Conservation (phyloP, 2,113 vertebrate species). For the Kryptolebias marmoratus region DNA sequence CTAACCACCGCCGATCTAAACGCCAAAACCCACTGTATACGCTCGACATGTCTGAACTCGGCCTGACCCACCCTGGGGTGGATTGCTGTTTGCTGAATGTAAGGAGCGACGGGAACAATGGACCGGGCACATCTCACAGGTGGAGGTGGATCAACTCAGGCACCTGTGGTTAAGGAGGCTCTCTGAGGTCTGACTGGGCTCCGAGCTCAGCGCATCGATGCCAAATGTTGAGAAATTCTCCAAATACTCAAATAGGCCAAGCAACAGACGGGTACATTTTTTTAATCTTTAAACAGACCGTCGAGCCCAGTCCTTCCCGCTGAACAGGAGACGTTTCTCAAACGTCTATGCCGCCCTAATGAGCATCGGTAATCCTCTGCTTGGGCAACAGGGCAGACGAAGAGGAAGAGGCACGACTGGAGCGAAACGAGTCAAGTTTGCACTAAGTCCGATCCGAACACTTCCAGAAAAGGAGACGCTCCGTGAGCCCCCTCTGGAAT, state of each 20-base stretch:
- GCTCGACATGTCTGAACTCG: slow-evolving; percentile 20
- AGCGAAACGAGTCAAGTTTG: slow-evolving; percentile 43
- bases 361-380: slow-evolving; percentile 57
- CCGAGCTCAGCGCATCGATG: background rate
- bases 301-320: background rate
- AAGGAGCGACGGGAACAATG: slow-evolving; percentile 4
- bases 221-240: too few relatives aligned
- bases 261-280: too few relatives aligned
- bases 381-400: slow-evolving; percentile 44
- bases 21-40: background rate
- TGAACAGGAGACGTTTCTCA: background rate
- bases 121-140: background rate
- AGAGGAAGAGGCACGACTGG: slow-evolving; percentile 16
- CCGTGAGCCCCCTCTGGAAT: slow-evolving; percentile 56
- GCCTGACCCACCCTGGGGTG: slow-evolving; percentile 5
- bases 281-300: background rate
- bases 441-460: slow-evolving; percentile 48
- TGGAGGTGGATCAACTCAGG: slow-evolving; percentile 7
- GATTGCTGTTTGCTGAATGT: background rate
- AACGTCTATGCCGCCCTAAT: slow-evolving; percentile 31
- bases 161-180: background rate
- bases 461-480: slow-evolving; percentile 78
- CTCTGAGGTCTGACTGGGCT: background rate
- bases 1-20: background rate
- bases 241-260: too few relatives aligned